Conservation (phyloP, 2,888 invertebrate species). For the Gasteruption jaculator region DNA sequence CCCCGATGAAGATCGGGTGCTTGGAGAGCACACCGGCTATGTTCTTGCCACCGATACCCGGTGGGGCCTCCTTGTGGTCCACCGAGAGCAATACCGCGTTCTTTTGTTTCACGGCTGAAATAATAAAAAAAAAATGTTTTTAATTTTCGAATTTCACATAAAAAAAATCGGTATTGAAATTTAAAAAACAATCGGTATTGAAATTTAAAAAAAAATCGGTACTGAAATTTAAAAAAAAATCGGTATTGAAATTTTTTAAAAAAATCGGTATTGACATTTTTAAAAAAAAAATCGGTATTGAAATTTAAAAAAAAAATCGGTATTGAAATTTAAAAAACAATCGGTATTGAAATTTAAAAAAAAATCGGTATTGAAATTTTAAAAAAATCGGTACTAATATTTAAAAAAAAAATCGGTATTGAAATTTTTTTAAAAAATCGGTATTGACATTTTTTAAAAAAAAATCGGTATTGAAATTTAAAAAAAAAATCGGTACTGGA, state of each 20-base stretch:
- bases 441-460: background rate
- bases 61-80: slow-evolving; percentile 71
- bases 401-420: background rate
- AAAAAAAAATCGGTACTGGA: slow-evolving; percentile 5
- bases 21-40: slow-evolving; percentile 72
- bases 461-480: background rate
- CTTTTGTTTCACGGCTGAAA: slow-evolving; percentile 78
- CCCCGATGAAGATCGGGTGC: slow-evolving; percentile 87
- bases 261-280: no score
- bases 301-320: slow-evolving; percentile 4
- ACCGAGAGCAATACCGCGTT: slow-evolving; percentile 85
- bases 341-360: no score
- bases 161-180: background rate
- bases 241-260: no score
- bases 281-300: background rate
- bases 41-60: slow-evolving; percentile 64
- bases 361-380: no score
- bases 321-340: background rate
- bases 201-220: no score
- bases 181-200: background rate
- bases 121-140: slow-evolving; percentile 3
- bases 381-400: background rate
- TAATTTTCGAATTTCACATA: background rate
- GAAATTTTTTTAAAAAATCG: background rate
- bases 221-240: no score